phyloP scores from a whole-genome alignment of 1,140 invertebrate genomes.

The Neotoxoptera formosana region DNA sequence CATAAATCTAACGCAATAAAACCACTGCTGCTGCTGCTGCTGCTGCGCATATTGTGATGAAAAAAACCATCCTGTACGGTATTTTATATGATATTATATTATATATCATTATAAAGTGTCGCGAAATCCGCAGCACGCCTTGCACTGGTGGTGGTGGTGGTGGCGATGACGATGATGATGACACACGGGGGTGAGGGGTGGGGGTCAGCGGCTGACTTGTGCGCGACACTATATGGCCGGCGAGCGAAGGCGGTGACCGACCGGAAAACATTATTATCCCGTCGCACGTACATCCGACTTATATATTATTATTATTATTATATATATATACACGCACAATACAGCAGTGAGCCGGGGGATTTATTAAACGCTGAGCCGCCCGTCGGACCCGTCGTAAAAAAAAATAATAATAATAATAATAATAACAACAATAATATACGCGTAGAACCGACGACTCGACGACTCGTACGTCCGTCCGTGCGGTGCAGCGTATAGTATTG shows the following conservation, averaged over 20 bases:
- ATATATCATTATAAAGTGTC: neutral
- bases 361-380: neutral
- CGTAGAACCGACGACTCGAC: neutral
- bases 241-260: neutral
- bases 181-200: too few relatives aligned
- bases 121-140: neutral
- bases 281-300: neutral
- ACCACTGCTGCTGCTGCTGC: too few relatives aligned
- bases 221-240: neutral
- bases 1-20: neutral
- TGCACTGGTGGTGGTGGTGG: neutral
- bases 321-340: neutral
- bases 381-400: neutral
- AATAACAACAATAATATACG: neutral
- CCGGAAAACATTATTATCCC: slow-evolving; percentile 4
- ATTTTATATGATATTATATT: neutral
- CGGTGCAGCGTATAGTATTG: neutral
- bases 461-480: neutral
- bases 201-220: neutral
- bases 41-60: too few relatives aligned
- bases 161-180: too few relatives aligned
- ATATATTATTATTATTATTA: neutral
- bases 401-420: neutral
- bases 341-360: neutral
- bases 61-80: neutral